Evolutionary conservation across 2,797 vertebrate genomes (phyloP).

Genomic region (Falco cherrug): DNA sequence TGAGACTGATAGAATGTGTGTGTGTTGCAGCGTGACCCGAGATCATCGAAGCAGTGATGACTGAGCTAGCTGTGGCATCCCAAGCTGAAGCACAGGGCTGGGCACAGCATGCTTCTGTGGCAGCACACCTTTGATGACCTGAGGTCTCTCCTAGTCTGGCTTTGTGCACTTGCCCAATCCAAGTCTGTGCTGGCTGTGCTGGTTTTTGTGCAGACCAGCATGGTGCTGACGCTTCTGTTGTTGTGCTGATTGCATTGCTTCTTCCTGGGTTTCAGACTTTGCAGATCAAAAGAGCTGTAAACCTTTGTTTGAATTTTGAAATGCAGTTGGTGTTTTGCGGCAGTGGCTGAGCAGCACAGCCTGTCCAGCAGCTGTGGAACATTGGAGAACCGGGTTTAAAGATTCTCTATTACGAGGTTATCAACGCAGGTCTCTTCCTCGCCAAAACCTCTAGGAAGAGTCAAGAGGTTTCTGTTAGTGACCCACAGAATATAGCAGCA

Average conservation of each 20-base stretch:
- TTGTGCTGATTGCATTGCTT: background rate
- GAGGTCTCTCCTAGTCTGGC: background rate
- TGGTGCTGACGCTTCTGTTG: background rate
- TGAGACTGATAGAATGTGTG: background rate
- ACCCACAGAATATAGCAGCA: fast-evolving
- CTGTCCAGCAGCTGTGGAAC: background rate
- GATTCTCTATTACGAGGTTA: background rate
- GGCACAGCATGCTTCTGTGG: background rate
- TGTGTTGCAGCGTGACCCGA: background rate
- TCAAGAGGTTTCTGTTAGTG: background rate
- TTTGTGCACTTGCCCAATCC: background rate
- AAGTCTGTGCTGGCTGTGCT: background rate
- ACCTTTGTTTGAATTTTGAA: background rate
- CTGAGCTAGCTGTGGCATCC: background rate
- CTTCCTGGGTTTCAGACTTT: background rate
- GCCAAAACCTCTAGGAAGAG: background rate
- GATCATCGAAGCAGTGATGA: background rate
- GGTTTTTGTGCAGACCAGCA: background rate
- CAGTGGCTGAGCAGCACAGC: background rate
- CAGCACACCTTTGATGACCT: background rate
- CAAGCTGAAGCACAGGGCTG: background rate
- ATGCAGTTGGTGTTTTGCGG: background rate
- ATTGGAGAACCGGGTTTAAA: background rate
- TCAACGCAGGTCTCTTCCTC: fast-evolving
- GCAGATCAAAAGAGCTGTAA: background rate